These are phyloP conservation scores for Trypoxylus dichotomus DNA, from an alignment of 1,140 invertebrate genomes.

Conservation along the genomic window DNA sequence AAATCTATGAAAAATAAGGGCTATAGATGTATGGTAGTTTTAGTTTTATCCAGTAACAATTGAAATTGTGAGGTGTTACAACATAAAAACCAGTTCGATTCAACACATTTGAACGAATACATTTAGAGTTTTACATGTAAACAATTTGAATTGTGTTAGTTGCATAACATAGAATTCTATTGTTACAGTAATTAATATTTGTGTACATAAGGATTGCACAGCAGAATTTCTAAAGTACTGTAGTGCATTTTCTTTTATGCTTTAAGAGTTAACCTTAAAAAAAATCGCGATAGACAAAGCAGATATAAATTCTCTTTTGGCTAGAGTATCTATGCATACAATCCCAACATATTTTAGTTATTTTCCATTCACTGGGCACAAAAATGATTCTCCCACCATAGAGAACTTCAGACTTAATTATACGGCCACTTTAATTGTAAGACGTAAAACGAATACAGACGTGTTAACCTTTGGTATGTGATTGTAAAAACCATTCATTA, in stretches of 20 bases:
- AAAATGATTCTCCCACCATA: conserved; percentile 7
- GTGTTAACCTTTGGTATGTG: neutral
- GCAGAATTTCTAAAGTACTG: no score
- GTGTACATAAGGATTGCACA: no score
- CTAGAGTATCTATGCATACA: neutral
- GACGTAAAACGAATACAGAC: neutral
- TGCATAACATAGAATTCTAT: no score
- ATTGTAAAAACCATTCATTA: neutral
- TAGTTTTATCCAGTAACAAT: neutral
- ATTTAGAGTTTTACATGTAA: no score
- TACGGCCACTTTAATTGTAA: neutral
- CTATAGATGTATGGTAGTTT: neutral
- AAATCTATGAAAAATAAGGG: neutral
- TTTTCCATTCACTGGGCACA: conserved; percentile 10
- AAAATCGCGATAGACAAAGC: neutral
- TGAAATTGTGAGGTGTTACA: neutral
- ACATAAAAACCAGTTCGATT: no score
- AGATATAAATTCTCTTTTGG: neutral
- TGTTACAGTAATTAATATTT: no score
- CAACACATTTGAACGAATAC: no score
- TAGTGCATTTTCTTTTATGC: neutral
- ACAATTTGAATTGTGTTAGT: no score
- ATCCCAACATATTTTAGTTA: neutral
- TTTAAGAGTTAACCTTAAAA: neutral
- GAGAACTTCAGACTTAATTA: conserved; percentile 1